phyloP scores from a whole-genome alignment of 1,140 invertebrate genomes.

The Probaryconus sp. region DNA sequence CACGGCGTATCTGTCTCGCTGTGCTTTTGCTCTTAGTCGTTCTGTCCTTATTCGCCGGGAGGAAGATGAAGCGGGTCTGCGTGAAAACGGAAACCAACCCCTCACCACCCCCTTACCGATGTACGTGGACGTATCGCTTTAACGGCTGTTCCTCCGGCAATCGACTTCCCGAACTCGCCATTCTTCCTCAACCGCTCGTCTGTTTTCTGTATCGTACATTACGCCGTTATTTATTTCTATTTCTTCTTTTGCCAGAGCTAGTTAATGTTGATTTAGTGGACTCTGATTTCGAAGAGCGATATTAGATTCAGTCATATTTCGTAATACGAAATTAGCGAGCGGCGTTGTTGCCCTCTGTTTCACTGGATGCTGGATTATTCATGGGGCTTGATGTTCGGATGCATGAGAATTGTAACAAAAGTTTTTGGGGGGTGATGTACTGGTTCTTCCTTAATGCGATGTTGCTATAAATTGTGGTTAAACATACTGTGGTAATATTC shows the following conservation, averaged over 20 bases:
- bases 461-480: slow-evolving; percentile 2
- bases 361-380: slow-evolving; percentile 42
- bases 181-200: slow-evolving; percentile 47
- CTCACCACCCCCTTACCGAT: too few species aligned
- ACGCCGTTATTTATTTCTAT: slow-evolving; percentile 47
- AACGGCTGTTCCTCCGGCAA: slow-evolving; percentile 31
- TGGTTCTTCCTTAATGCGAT: slow-evolving; percentile 1
- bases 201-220: slow-evolving; percentile 54
- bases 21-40: slow-evolving; percentile 21
- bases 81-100: slow-evolving; percentile 56
- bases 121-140: slow-evolving; percentile 53
- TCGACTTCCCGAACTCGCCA: slow-evolving; percentile 42
- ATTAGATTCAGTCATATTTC: slow-evolving; percentile 54
- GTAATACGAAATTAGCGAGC: slow-evolving; percentile 45
- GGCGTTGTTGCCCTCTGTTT: slow-evolving; percentile 20
- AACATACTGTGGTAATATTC: too few species aligned
- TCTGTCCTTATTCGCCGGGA: slow-evolving; percentile 27
- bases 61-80: slow-evolving; percentile 42
- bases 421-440: slow-evolving; percentile 23
- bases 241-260: slow-evolving; percentile 38
- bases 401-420: neutral
- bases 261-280: slow-evolving; percentile 48
- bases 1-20: slow-evolving; percentile 66
- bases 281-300: slow-evolving; percentile 54
- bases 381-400: slow-evolving; percentile 23